Base-by-base conservation (phyloP, 2,113 vertebrate species). In the Romanogobio albipinnatus region DNA sequence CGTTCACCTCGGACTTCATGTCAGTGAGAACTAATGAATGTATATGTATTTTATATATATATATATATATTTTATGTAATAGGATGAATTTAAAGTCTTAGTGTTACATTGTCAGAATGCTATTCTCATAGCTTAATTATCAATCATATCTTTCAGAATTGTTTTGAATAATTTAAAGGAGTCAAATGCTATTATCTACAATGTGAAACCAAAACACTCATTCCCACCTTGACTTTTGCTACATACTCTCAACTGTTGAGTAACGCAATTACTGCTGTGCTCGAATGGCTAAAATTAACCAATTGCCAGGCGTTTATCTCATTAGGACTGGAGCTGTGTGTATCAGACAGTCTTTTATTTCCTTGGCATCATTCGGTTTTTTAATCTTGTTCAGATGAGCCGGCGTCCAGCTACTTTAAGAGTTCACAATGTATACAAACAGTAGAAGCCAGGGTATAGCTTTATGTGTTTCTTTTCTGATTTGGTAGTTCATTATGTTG, bases 161-260 rank as follows among this genome's bases (percentile, higher is more conserved):
- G 62, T 39, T 61, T 78, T 15, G 29, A 24, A 66, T 49, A 5
- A 49, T 29, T 64, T 47, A 10, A 36, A 36, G 22, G 0, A 59
- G 9, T n/a, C 4, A 36, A 68, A 71, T 68, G 62, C 24, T 56
- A n/a, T 56, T 53, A 39, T 82, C 33, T 68, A 70, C 82, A 47
- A 19, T 78, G 47, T 56, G 71, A 51, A 56, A 17, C n/a, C 86
- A 79, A 83, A 70, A 76, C 47, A 59, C 76, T 62, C 75, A 83
- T 74, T 94, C 90, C 88, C 88, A 92, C 89, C 89, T 93, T 94
- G 92, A 93, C 92, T 91, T 92, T 91, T 91, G 86, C 84, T 85
- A 66, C 86, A 89, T 89, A 88, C 90, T 87, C 90, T 88, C 81
- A 88, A 85, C 85, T 86, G 88, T 94, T 94, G 87, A 85, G 84